Conservation (phyloP, 2,888 invertebrate genomes). For the Lasioglossum lativentre region DNA sequence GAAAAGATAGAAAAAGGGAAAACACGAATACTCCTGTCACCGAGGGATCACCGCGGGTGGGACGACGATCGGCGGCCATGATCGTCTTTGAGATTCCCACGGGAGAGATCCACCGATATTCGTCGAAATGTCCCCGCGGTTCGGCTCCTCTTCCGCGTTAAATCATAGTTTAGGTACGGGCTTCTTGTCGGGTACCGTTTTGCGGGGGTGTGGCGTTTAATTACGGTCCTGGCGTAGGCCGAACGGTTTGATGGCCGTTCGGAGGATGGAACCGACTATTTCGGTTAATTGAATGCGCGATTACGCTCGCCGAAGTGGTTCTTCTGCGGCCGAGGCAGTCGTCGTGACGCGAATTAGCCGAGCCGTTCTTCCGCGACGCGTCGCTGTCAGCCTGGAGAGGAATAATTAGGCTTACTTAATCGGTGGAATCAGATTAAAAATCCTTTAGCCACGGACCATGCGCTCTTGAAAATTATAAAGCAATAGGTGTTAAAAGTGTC, state of each 20-base stretch:
- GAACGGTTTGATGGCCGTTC: slow-evolving; percentile 8
- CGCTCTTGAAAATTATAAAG: background rate
- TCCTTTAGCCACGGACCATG: background rate
- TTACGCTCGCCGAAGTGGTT: background rate
- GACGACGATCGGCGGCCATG: slow-evolving; percentile 44
- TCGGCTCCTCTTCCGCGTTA: slow-evolving; percentile 54
- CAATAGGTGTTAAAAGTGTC: too few relatives aligned
- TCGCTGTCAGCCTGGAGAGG: background rate
- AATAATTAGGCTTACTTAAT: background rate
- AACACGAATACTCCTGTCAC: slow-evolving; percentile 70
- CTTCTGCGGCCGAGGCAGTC: background rate
- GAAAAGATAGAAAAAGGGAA: slow-evolving; percentile 55
- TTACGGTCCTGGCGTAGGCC: background rate
- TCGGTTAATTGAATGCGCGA: slow-evolving; percentile 17
- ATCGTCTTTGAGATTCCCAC: slow-evolving; percentile 23
- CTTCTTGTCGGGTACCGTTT: slow-evolving; percentile 16
- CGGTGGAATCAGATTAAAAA: too few relatives aligned
- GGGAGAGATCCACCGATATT: slow-evolving; percentile 37
- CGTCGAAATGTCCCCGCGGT: slow-evolving; percentile 41
- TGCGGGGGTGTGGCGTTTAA: slow-evolving; percentile 30
- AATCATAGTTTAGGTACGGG: background rate
- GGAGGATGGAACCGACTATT: slow-evolving; percentile 2
- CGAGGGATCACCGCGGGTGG: slow-evolving; percentile 73
- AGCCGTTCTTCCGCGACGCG: background rate
- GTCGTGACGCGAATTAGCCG: background rate